Evolutionary conservation across 2,888 invertebrate genomes (phyloP).

Genomic region (Chaetoderma sp.): DNA sequence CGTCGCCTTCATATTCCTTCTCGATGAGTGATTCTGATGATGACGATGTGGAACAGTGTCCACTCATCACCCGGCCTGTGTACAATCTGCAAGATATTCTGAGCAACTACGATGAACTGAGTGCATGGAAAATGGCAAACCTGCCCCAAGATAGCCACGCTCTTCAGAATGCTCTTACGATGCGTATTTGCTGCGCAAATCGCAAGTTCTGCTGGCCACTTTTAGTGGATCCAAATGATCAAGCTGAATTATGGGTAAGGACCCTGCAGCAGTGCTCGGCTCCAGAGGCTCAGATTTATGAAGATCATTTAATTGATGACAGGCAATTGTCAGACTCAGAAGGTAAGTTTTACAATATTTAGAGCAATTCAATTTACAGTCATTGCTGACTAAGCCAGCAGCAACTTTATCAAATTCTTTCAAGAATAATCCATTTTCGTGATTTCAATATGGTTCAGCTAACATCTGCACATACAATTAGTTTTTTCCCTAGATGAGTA

Average conservation of each 20-base stretch:
- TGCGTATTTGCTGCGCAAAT: slow-evolving; percentile 58
- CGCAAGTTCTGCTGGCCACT: slow-evolving; percentile 64
- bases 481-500: no score
- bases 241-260: slow-evolving; percentile 64
- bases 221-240: slow-evolving; percentile 65
- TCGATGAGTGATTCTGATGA: slow-evolving; percentile 51
- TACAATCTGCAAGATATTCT: slow-evolving; percentile 59
- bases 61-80: slow-evolving; percentile 50
- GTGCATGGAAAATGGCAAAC: slow-evolving; percentile 58
- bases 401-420: no score
- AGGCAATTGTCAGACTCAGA: no score
- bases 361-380: no score
- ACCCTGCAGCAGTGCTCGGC: slow-evolving; percentile 51
- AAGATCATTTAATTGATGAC: no score
- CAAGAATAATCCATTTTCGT: no score
- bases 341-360: slow-evolving; percentile 33
- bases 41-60: slow-evolving; percentile 51
- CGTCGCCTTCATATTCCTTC: background rate
- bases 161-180: slow-evolving; percentile 63
- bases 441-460: no score
- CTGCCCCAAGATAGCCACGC: slow-evolving; percentile 63
- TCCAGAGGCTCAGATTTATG: background rate
- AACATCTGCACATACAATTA: no score
- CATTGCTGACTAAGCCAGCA: no score
- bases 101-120: slow-evolving; percentile 62